A percentile compares a stretch with the other conserved stretches of the same genome.
Evolutionary conservation across 2,797 vertebrate genomes (phyloP).

Genomic region (Lindbergichthys nudifrons): DNA sequence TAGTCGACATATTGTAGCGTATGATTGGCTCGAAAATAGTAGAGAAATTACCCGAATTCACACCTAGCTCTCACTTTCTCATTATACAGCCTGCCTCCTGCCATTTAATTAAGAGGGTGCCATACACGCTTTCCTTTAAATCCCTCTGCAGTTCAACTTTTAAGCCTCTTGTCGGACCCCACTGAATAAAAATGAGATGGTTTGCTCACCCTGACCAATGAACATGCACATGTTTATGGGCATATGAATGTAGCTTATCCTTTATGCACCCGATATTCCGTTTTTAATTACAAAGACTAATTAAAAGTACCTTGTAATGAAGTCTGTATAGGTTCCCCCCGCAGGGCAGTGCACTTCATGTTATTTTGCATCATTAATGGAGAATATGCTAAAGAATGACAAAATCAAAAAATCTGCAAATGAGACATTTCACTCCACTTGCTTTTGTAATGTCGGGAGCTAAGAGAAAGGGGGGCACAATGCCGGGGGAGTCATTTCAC

Average conservation of each 20-base stretch:
- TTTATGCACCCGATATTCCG: constrained; percentile 65
- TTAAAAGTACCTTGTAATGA: constrained; percentile 81
- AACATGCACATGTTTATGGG: constrained; percentile 77
- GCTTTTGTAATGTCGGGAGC: constrained; percentile 59
- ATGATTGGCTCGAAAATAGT: constrained; percentile 42
- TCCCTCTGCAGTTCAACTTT: constrained; percentile 38
- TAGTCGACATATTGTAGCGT: constrained; percentile 43
- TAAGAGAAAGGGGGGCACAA: constrained; percentile 48
- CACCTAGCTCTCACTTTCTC: constrained; percentile 45
- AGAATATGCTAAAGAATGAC: constrained; percentile 66
- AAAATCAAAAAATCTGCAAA: constrained; percentile 68
- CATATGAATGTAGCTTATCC: constrained; percentile 74
- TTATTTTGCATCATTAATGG: constrained; percentile 78
- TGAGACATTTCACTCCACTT: constrained; percentile 66
- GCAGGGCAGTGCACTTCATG: constrained; percentile 68
- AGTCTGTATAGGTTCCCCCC: constrained; percentile 69
- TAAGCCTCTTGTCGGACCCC: constrained; percentile 33
- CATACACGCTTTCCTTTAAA: constrained; percentile 44
- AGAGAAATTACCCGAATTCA: constrained; percentile 37
- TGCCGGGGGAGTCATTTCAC: constrained; percentile 51
- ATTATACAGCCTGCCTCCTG: constrained; percentile 21
- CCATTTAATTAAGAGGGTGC: constrained; percentile 55
- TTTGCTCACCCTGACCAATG: constrained; percentile 60
- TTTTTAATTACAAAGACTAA: constrained; percentile 84
- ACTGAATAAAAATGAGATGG: constrained; percentile 33